Conservation (phyloP, 1,140 invertebrate genomes). For the Alviniconcha marisindica region DNA sequence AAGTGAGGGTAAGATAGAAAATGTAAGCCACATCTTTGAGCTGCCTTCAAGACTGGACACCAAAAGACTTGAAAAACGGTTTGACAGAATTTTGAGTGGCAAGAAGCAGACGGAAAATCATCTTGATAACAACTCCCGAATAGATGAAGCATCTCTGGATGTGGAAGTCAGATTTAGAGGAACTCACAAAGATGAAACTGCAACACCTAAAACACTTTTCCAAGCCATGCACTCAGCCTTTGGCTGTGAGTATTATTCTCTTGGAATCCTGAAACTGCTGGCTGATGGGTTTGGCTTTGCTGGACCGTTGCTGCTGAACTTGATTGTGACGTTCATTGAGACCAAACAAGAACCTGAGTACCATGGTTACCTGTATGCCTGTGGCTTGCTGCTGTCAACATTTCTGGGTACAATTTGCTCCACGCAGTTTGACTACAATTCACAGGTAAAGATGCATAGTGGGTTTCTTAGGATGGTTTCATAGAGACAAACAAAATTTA, state of each 20-base stretch:
- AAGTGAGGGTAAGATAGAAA: slow-evolving; percentile 82
- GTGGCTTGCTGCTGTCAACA: slow-evolving; percentile 79
- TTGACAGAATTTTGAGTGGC: slow-evolving; percentile 68
- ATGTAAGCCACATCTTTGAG: slow-evolving; percentile 90
- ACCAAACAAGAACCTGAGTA: slow-evolving; percentile 81
- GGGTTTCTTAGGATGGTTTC: too few species aligned
- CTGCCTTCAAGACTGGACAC: slow-evolving; percentile 85
- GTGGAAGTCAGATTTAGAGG: slow-evolving; percentile 17
- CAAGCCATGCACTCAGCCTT: slow-evolving; percentile 88
- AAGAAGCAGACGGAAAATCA: slow-evolving; percentile 16
- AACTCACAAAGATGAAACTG: not conserved
- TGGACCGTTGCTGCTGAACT: slow-evolving; percentile 91
- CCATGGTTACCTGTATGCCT: slow-evolving; percentile 88
- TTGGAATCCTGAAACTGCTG: slow-evolving; percentile 91
- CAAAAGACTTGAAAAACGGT: slow-evolving; percentile 80
- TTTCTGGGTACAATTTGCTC: slow-evolving; percentile 85
- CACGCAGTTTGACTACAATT: slow-evolving; percentile 94
- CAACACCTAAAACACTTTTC: slow-evolving; percentile 77
- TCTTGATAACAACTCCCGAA: slow-evolving; percentile 23
- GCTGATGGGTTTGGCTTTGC: slow-evolving; percentile 90
- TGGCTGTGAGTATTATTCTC: slow-evolving; percentile 90
- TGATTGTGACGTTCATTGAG: slow-evolving; percentile 89
- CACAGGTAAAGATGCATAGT: slow-evolving; percentile 91
- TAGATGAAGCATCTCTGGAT: slow-evolving; percentile 42
- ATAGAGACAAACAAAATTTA: too few species aligned